Conservation (phyloP, 2,113 vertebrate genomes). For the Petromus typicus region DNA sequence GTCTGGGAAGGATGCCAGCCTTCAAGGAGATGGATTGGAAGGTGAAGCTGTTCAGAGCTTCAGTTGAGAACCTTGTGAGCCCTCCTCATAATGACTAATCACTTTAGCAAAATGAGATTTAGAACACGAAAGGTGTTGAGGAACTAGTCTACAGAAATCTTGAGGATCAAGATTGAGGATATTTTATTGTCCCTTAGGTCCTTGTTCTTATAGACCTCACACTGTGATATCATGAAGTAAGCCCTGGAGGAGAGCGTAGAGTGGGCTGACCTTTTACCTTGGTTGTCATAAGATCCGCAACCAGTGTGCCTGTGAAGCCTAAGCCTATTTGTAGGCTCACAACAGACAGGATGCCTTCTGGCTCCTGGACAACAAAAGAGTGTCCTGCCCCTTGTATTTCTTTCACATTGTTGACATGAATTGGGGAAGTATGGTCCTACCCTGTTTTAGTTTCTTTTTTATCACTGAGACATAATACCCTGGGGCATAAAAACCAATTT, state of each 20-base stretch:
- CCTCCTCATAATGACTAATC: not conserved
- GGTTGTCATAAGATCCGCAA: not conserved
- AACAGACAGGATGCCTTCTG: not conserved
- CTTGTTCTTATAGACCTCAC: not conserved
- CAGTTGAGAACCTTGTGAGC: not conserved
- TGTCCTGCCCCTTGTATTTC: not conserved
- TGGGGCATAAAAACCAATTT: not conserved
- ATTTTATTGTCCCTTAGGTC: not conserved
- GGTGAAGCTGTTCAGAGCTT: not conserved
- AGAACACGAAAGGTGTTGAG: not conserved
- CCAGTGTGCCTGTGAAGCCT: not conserved
- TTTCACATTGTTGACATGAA: not conserved
- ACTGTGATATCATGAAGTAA: not conserved
- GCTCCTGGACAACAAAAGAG: not conserved
- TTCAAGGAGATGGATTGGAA: constrained; percentile 37
- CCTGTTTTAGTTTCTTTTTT: not conserved
- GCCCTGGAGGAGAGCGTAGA: not conserved
- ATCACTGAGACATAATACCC: not conserved
- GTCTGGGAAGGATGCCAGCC: constrained; percentile 31
- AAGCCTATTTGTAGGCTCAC: not conserved
- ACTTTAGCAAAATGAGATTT: constrained; percentile 12
- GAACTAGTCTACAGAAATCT: not conserved
- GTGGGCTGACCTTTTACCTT: not conserved
- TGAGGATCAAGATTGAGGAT: not conserved
- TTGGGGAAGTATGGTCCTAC: not conserved